Evolutionary conservation across 2,797 vertebrate species (phyloP).

Genomic region (Leontocebus nigricollis): DNA sequence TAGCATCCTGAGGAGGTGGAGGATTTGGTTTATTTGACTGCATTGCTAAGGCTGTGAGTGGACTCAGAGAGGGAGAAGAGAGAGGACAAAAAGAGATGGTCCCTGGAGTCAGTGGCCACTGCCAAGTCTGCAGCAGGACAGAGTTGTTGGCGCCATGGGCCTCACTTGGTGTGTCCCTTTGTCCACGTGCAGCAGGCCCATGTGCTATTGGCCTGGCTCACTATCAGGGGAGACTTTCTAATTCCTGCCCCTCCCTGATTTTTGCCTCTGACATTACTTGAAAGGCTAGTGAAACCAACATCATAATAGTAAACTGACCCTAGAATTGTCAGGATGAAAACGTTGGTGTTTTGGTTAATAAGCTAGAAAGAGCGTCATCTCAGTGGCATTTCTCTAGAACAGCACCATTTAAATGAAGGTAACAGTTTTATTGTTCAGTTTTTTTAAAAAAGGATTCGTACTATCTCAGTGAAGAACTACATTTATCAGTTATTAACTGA

Average conservation of each 20-base stretch:
- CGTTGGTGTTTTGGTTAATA: not conserved
- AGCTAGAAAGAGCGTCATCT: not conserved
- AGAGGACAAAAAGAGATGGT: not conserved
- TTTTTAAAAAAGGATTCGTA: not conserved
- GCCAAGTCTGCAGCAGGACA: not conserved
- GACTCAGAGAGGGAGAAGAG: not conserved
- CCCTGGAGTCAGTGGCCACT: not conserved
- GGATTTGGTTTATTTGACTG: rapidly evolving
- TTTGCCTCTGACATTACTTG: not conserved
- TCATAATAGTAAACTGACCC: not conserved
- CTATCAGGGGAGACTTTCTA: rapidly evolving
- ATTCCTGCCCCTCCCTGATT: not conserved
- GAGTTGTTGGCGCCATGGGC: not conserved
- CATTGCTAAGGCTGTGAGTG: rapidly evolving
- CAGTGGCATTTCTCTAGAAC: not conserved
- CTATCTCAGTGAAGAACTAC: not conserved
- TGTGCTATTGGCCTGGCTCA: not conserved
- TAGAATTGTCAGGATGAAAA: not conserved
- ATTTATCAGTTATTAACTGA: not conserved
- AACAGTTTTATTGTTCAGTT: not conserved
- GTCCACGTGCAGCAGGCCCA: rapidly evolving
- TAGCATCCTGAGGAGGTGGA: not conserved
- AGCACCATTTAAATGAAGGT: not conserved
- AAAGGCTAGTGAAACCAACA: not conserved
- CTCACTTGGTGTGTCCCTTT: too few species aligned